A percentile compares a stretch with the other conserved stretches of the same genome.
These are phyloP conservation scores for Mobula hypostoma DNA, from an alignment of 2,113 vertebrate genomes.

Conservation along the genomic window DNA sequence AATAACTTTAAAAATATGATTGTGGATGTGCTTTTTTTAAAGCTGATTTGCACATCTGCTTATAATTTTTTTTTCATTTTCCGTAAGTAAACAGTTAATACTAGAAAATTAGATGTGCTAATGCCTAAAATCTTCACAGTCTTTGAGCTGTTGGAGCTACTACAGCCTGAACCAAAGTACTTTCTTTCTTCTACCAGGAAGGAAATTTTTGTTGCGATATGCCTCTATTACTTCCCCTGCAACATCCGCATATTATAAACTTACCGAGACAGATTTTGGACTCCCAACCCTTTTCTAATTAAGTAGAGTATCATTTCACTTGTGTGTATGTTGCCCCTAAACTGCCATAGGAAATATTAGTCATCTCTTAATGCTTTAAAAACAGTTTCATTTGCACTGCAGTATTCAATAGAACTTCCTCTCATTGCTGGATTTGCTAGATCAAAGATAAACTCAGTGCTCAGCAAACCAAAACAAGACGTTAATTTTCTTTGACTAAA, in stretches of 20 bases:
- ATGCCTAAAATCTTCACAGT: background rate
- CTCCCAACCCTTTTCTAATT: conserved; percentile 37
- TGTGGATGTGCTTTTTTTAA: background rate
- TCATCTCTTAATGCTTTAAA: conserved; percentile 35
- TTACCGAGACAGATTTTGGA: conserved; percentile 37
- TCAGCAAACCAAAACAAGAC: conserved; percentile 35
- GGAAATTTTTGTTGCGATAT: conserved; percentile 36
- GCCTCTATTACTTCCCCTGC: conserved; percentile 37
- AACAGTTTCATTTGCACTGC: conserved; percentile 32
- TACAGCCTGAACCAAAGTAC: conserved; percentile 27
- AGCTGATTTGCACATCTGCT: conserved; percentile 20
- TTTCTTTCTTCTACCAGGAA: conserved; percentile 30
- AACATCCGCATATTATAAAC: conserved; percentile 38
- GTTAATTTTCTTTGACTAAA: conserved; percentile 27
- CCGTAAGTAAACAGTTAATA: conserved; percentile 29
- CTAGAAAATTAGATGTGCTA: conserved; percentile 33
- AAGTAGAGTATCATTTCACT: conserved; percentile 35
- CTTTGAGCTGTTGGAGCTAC: conserved; percentile 31
- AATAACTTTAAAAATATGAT: background rate
- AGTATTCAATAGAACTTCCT: conserved; percentile 35
- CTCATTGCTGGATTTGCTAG: conserved; percentile 33
- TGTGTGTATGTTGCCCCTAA: conserved; percentile 30
- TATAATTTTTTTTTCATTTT: conserved; percentile 26
- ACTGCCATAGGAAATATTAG: conserved; percentile 37
- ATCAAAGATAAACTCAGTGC: conserved; percentile 36